A percentile compares a stretch with the other conserved stretches of the same genome.
Conservation (phyloP, 2,888 invertebrate genomes). For the Glaucopsyche alexis region DNA sequence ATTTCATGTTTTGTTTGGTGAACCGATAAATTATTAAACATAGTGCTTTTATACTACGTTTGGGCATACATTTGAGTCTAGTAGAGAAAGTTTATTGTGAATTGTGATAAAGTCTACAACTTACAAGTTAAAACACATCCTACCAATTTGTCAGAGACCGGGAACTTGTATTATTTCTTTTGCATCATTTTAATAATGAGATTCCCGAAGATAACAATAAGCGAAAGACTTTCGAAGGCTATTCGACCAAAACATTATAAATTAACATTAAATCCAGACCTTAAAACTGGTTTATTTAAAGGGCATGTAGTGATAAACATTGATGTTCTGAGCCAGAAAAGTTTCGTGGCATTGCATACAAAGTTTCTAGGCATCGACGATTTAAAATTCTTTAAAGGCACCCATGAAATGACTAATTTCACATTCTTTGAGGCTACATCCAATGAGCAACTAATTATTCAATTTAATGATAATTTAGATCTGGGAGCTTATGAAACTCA, state of each 20-base stretch:
- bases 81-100: neutral
- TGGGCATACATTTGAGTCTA: neutral
- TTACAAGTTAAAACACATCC: neutral
- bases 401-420: slow-evolving; percentile 48
- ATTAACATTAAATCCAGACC: slow-evolving; percentile 55
- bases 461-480: slow-evolving; percentile 50
- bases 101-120: neutral
- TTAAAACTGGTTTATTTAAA: slow-evolving; percentile 54
- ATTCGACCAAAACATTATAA: slow-evolving; percentile 64
- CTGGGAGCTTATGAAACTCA: slow-evolving; percentile 73
- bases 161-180: neutral
- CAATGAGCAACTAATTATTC: slow-evolving; percentile 61
- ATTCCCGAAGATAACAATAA: slow-evolving; percentile 47
- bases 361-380: slow-evolving; percentile 78
- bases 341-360: slow-evolving; percentile 77
- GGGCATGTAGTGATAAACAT: slow-evolving; percentile 64
- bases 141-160: neutral
- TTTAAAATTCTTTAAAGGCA: slow-evolving; percentile 54
- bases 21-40: neutral
- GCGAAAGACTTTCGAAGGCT: slow-evolving; percentile 56
- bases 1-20: neutral
- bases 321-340: slow-evolving; percentile 57
- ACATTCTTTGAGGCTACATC: slow-evolving; percentile 56
- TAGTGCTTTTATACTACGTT: neutral
- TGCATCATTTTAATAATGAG: slow-evolving; percentile 39